phyloP scores from a whole-genome alignment of 35 echinoderm and acorn worm species.

The Stichopus chloronotus region DNA sequence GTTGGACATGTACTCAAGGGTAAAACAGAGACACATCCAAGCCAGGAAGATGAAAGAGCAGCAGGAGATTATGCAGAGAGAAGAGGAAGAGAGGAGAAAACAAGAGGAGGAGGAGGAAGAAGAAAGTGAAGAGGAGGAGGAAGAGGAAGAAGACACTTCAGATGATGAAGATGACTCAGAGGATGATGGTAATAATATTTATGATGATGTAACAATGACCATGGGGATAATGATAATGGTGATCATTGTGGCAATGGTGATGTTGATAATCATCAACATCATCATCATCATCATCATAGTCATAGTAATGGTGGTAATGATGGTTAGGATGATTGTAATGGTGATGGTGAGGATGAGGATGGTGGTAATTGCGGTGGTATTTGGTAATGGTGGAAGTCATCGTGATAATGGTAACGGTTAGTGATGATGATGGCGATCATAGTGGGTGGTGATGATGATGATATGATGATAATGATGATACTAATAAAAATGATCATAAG shows the following conservation, averaged over 20 bases:
- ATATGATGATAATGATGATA: too few relatives aligned
- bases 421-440: too few relatives aligned
- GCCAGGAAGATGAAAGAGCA: conserved; percentile 45
- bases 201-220: neutral
- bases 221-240: neutral
- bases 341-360: neutral
- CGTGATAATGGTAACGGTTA: too few relatives aligned
- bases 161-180: conserved; percentile 21
- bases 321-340: neutral
- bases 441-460: too few relatives aligned
- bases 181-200: neutral
- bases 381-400: too few relatives aligned
- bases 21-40: conserved; percentile 77
- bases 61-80: neutral
- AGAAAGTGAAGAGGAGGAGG: conserved; percentile 10
- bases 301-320: too few relatives aligned
- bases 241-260: neutral
- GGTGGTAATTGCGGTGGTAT: too few relatives aligned
- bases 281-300: too few relatives aligned
- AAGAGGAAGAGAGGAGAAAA: conserved; percentile 10
- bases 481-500: too few relatives aligned
- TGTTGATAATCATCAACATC: too few relatives aligned
- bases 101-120: conserved; percentile 16
- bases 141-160: neutral
- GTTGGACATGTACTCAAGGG: conserved; percentile 86